Evolutionary conservation across 2,113 vertebrate genomes (phyloP), one percentile per base, ranked within the genome.

Genomic region (Salvator merianae): DNA sequence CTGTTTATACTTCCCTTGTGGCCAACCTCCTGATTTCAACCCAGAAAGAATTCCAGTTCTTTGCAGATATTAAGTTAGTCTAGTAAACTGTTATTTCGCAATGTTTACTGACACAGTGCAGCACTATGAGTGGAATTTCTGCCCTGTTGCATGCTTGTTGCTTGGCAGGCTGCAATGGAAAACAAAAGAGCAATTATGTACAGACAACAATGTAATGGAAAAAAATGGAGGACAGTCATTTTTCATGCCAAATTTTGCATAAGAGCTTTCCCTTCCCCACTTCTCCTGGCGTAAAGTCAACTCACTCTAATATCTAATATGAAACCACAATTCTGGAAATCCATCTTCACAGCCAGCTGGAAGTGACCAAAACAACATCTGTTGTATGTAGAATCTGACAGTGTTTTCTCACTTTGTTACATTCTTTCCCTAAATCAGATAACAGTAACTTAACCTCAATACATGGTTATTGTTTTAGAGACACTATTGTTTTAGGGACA

Each of bases 361-460:
- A 91, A 94, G 91, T 94, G 94, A 95, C 94, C 94, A 91, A 94
- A 95, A 94, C 94, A 94, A 93, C 93, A 93, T 95, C 91, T 94
- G 94, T 81, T 93, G 47, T 81, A 85, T 90, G 88, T 89, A 86
- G 79, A 89, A 86, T 92, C 70, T 85, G 81, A 89, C 92, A 93
- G 84, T 85, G 53, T 38, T 83, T 87, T 91, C 88, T 89, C 66
- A 63, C 73, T 92, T 77, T 59, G 50, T 92, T 59, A 79, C 91
- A 89, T 90, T 87, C 75, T 88, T 92, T 70, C 47, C 55, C 84
- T 65, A 88, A 91, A 85, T 82, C 86, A 79, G 50, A 87, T 71
- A 86, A n/a, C 66, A 71, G 75, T 40, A 77, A 47, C 7, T 70
- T 38, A 59, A 59, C 36, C 86, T 82, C 1, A 0, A 20, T 26